Conservation (phyloP, 2,888 invertebrate genomes). For the Agrochola circellaris region DNA sequence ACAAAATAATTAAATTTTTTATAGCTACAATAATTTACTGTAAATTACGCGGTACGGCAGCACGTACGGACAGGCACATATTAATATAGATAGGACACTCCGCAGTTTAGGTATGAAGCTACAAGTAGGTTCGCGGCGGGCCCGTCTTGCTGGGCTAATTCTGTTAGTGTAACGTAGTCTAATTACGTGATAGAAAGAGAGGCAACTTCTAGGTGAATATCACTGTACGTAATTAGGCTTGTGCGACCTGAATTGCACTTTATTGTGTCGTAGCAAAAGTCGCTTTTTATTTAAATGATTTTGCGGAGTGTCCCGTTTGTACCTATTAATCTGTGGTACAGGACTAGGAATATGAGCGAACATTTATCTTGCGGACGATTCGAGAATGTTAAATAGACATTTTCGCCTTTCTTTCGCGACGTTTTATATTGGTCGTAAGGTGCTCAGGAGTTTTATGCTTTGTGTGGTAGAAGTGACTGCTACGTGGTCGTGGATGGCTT, state of each 20-base stretch:
- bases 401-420: constrained; percentile 38
- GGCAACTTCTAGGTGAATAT: too few relatives aligned
- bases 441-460: constrained; percentile 32
- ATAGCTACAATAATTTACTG: constrained; percentile 74
- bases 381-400: constrained; percentile 73
- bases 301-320: too few relatives aligned
- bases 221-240: too few relatives aligned
- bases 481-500: constrained; percentile 15
- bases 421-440: constrained; percentile 52
- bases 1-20: constrained; percentile 81
- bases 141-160: too few relatives aligned
- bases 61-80: constrained; percentile 38
- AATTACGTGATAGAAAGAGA: too few relatives aligned
- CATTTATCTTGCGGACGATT: constrained; percentile 72
- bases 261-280: too few relatives aligned
- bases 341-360: constrained; percentile 65
- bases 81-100: too few relatives aligned
- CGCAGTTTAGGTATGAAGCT: too few relatives aligned
- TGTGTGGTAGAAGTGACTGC: constrained; percentile 23
- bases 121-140: too few relatives aligned
- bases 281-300: too few relatives aligned
- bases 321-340: too few relatives aligned
- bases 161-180: too few relatives aligned
- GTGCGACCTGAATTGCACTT: not conserved
- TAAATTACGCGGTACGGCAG: constrained; percentile 65